A percentile compares a stretch with the other conserved stretches of the same genome.
Evolutionary conservation across 2,797 vertebrate species (phyloP).

Genomic region (Ibycter americanus): DNA sequence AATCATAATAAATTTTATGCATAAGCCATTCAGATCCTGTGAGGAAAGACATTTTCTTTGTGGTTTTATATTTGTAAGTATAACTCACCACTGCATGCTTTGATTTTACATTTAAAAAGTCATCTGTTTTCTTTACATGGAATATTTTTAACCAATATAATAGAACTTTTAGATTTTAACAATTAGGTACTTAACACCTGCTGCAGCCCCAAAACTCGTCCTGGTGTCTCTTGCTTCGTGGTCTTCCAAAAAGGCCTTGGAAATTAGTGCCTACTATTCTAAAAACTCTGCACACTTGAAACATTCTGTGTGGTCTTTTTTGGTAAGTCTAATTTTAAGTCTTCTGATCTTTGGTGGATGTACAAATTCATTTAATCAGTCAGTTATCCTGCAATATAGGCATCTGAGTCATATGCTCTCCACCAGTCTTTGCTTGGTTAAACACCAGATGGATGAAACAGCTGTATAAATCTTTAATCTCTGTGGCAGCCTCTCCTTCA

Average conservation of each 20-base stretch:
- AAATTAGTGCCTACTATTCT: neutral
- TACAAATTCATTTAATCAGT: conserved; percentile 34
- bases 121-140: neutral
- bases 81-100: neutral
- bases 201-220: neutral
- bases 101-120: neutral
- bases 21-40: neutral
- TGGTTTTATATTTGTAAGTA: neutral
- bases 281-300: neutral
- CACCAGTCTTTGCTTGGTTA: conserved; percentile 51
- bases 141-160: neutral
- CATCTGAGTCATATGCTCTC: conserved; percentile 36
- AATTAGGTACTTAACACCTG: neutral
- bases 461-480: conserved; percentile 59
- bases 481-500: conserved; percentile 25
- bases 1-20: neutral
- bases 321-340: conserved; percentile 26
- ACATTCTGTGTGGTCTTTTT: neutral
- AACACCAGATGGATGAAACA: conserved; percentile 63
- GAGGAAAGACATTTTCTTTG: neutral
- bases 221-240: neutral
- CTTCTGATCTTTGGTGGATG: conserved; percentile 31
- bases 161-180: neutral
- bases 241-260: neutral
- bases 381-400: neutral